Evolutionary conservation across 2,888 invertebrate genomes (phyloP), one percentile per base, ranked within the genome.

Genomic region (Lithophane semibrunnea): DNA sequence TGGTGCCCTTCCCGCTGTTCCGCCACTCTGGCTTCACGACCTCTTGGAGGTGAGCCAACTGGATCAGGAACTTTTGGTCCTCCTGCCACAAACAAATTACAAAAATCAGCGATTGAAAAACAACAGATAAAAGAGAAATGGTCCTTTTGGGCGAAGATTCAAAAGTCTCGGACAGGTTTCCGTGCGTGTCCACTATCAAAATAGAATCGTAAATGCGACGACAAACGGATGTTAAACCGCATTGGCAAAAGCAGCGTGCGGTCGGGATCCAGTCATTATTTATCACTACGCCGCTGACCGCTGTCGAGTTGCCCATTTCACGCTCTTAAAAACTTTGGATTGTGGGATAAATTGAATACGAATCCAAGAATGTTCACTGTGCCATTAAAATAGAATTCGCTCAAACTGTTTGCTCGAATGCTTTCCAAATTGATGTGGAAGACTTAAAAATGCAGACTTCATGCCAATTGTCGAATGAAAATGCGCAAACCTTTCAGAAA

Each of bases 11-110:
- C 54, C 98, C 98, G 83, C 98, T 98, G 94, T 98, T 98, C 85
- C 97, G 97, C 98, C 98, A 98, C 90, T 98, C 98, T 0, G 98
- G 98, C 91, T 98, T 98, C 78, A 98, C 98, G 76, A 98, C 96
- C 87, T 98, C 97, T 88, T 98, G 97, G 68, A 98, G 97, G 52
- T 97, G 97, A 66, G 98, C 98, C 94, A 98, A 97, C 92, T 98
- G 98, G 89, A 98, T 98, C 88, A 98, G 96, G 96, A 98, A 98
- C 92, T 98, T 97, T 95, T 98, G 98, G 95, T 98, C 98, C 92
- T 98, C 98, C 97, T 98, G 93, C n/a, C 92, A 93, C 7, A 73
- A 37, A 63, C 10, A 72, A 42, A 73, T 18, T 24, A 7, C n/a
- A 54, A 71, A 80, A 65, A 68, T 71, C 12, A 66, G 44, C 12